A percentile compares a stretch with the other conserved stretches of the same genome.
phyloP scores from a whole-genome alignment of 2,888 invertebrate species.

The Stenoptilia bipunctidactyla region DNA sequence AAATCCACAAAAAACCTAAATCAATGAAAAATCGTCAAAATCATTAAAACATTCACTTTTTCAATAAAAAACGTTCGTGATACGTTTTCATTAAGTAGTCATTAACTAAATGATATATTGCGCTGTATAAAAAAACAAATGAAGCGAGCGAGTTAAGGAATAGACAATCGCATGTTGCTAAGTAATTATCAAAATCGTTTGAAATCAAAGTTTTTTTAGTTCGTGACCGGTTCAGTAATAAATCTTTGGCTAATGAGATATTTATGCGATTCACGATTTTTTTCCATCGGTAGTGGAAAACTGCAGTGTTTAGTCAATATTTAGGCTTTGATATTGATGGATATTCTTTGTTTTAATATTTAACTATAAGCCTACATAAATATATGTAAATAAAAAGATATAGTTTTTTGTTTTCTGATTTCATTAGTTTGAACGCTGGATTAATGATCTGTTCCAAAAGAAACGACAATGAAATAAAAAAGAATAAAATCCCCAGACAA shows the following conservation, averaged over 20 bases:
- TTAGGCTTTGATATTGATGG: too few relatives aligned
- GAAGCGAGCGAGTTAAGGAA: conserved; percentile 37
- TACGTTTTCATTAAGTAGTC: conserved; percentile 55
- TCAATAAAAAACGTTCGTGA: conserved; percentile 35
- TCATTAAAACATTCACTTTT: neutral
- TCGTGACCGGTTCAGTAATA: conserved; percentile 62
- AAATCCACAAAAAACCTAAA: too few relatives aligned
- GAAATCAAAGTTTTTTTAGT: conserved; percentile 54
- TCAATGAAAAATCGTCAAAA: too few relatives aligned
- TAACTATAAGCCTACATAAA: too few relatives aligned
- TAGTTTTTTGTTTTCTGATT: too few relatives aligned
- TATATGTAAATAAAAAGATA: too few relatives aligned
- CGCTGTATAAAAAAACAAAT: conserved; percentile 52
- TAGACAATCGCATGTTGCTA: conserved; percentile 68
- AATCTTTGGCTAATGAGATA: conserved; percentile 67
- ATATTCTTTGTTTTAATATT: too few relatives aligned
- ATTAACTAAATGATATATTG: conserved; percentile 65
- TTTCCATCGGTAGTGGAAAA: neutral
- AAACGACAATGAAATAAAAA: too few relatives aligned
- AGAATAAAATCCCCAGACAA: too few relatives aligned
- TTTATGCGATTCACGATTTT: conserved; percentile 45
- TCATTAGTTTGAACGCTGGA: too few relatives aligned
- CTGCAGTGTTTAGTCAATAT: neutral
- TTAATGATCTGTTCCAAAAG: too few relatives aligned
- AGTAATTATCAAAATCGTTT: conserved; percentile 64